Conservation (phyloP, 2,113 vertebrate species). For the Taurulus bubalis region DNA sequence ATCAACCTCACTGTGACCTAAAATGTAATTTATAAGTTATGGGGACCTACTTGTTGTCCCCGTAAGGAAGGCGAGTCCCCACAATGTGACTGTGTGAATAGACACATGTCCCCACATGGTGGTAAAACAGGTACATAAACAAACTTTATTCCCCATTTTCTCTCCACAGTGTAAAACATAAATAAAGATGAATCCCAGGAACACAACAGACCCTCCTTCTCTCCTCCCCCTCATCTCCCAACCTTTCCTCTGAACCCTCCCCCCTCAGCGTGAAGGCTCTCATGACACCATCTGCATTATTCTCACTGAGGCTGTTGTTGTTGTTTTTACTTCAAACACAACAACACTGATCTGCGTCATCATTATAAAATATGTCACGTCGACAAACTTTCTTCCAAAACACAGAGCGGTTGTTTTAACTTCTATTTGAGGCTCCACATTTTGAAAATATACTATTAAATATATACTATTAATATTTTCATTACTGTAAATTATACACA, state of each 20-base stretch:
- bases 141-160: not conserved
- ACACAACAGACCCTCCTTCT: not conserved
- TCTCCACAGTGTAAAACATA: not conserved
- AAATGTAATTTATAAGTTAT: not conserved
- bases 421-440: too few species aligned
- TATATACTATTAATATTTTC: too few species aligned
- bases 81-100: not conserved
- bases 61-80: not conserved
- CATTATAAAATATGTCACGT: too few species aligned
- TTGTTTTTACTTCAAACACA: too few species aligned
- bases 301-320: too few species aligned
- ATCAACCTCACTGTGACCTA: not conserved
- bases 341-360: too few species aligned
- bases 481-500: too few species aligned
- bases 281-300: not conserved
- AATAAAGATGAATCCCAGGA: not conserved
- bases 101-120: not conserved
- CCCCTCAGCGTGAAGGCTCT: not conserved
- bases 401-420: too few species aligned
- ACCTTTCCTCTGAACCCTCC: not conserved
- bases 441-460: too few species aligned
- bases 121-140: not conserved
- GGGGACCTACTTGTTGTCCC: not conserved
- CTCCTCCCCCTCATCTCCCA: not conserved
- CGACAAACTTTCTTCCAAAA: too few species aligned